Evolutionary conservation across 2,797 vertebrate genomes (phyloP), one percentile per base, ranked within the genome.

Genomic region (Galagoides demidoff): DNA sequence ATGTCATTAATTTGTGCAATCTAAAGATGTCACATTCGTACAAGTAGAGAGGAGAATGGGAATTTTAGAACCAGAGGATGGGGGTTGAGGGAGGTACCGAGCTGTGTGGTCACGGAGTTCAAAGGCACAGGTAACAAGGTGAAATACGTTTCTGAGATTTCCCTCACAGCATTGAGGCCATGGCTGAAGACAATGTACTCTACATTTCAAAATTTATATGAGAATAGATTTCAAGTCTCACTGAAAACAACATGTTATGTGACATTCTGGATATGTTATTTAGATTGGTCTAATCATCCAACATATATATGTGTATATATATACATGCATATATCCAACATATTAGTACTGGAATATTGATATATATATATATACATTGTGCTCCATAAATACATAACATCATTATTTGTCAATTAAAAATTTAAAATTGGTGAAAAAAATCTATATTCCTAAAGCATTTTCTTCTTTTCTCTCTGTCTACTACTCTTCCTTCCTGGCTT

Each of bases 91-190:
- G 55, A 87, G 16, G 27, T 6, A 57, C 66, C 43, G 5, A 10
- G 9, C 76, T 3, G 27, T 27, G 1, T 39, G 1, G 7, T 34
- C 17, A 63, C 9, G 27, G 1, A 19, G 1, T 8, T 14, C 1
- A 68, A 34, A 66, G 29, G 13, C 31, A 29, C 12, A 13, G 5
- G 14, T 49, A 20, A 22, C 20, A 5, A 4, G 23, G 1, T 22
- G 11, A 9, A 85, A 34, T 3, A 34, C 29, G 4, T 9, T 31
- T 57, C 82, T 82, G 57, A 92, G 25, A 68, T 57, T 27, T 49
- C 37, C 17, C 49, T 4, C 6, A 55, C 3, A 57, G 45, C 19
- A 73, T 29, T 4, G 11, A 73, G 10, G 73, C 13, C 6, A n/a
- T 7, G 29, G 12, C 8, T 17, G 29, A 52, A 22, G 37, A 66